Conservation (phyloP, 64 coral and sea anemone genomes). For the Exaiptasia diaphana region DNA sequence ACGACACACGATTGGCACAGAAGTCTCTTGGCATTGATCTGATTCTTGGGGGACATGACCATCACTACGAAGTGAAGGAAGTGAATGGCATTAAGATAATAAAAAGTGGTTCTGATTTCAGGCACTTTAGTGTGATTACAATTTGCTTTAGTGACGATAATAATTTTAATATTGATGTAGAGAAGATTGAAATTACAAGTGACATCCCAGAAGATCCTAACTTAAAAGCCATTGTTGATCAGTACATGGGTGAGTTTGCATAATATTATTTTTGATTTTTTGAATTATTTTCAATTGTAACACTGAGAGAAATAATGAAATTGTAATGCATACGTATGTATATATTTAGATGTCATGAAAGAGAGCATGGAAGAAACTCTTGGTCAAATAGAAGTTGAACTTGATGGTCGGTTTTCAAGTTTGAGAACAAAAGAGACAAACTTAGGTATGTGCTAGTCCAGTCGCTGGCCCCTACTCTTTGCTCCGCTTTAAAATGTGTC, state of each 20-base stretch:
- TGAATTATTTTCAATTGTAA: neutral
- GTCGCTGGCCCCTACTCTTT: neutral
- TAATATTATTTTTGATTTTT: neutral
- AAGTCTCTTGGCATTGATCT: constrained; percentile 82
- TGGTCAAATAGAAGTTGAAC: constrained; percentile 69
- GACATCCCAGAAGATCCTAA: constrained; percentile 74
- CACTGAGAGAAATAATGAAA: neutral
- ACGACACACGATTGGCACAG: constrained; percentile 81
- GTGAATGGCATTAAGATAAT: constrained; percentile 85
- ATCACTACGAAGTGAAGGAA: constrained; percentile 79
- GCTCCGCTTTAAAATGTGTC: too few relatives aligned
- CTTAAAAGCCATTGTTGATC: constrained; percentile 77
- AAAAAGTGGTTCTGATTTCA: constrained; percentile 94
- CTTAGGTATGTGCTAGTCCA: constrained; percentile 21
- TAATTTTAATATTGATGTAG: constrained; percentile 65
- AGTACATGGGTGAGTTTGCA: constrained; percentile 63
- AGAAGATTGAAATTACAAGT: constrained; percentile 76
- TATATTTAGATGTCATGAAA: constrained; percentile 38
- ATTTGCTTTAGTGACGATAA: constrained; percentile 66
- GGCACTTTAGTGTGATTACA: constrained; percentile 72
- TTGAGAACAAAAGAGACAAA: constrained; percentile 81
- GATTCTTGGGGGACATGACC: constrained; percentile 91
- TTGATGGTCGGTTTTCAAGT: constrained; percentile 79
- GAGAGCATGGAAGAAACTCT: constrained; percentile 78
- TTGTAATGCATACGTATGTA: too few relatives aligned